Percentiles rank a stretch among this genome's conserved stretches.
phyloP scores from a whole-genome alignment of 1,140 invertebrate genomes.

The Doryteuthis pealeii region DNA sequence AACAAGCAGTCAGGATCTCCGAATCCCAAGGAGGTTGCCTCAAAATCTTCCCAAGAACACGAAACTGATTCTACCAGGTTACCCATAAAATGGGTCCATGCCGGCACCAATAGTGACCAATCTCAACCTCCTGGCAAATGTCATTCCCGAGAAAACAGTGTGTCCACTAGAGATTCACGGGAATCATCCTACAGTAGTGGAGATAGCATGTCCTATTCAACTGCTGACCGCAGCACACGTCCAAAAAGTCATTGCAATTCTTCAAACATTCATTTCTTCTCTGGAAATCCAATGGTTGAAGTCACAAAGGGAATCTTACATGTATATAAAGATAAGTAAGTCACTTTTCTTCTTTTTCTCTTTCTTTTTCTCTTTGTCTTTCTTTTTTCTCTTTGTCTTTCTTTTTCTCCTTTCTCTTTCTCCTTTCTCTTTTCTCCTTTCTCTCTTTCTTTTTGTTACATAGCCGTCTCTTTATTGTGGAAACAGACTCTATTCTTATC shows the following conservation, averaged over 20 bases:
- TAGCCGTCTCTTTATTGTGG: too few species aligned
- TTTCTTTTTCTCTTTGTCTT: neutral
- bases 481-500: too few species aligned
- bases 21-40: too few species aligned
- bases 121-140: neutral
- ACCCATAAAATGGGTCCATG: too few species aligned
- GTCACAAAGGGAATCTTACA: slow-evolving; percentile 94
- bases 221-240: slow-evolving; percentile 10
- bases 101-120: too few species aligned
- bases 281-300: slow-evolving; percentile 96
- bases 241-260: slow-evolving; percentile 37
- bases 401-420: neutral
- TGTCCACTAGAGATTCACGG: neutral
- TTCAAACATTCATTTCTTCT: slow-evolving; percentile 72
- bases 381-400: too few species aligned
- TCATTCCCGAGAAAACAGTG: neutral
- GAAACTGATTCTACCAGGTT: too few species aligned
- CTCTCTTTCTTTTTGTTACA: too few species aligned
- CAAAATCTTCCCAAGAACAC: too few species aligned
- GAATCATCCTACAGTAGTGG: slow-evolving; percentile 3
- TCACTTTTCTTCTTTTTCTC: neutral
- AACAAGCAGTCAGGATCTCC: too few species aligned
- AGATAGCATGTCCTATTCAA: neutral
- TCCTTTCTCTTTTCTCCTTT: neutral
- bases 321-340: slow-evolving; percentile 87